Percentiles rank a stretch among this genome's conserved stretches.
Evolutionary conservation across 2,888 invertebrate genomes (phyloP).

Genomic region (Andrena praecox): DNA sequence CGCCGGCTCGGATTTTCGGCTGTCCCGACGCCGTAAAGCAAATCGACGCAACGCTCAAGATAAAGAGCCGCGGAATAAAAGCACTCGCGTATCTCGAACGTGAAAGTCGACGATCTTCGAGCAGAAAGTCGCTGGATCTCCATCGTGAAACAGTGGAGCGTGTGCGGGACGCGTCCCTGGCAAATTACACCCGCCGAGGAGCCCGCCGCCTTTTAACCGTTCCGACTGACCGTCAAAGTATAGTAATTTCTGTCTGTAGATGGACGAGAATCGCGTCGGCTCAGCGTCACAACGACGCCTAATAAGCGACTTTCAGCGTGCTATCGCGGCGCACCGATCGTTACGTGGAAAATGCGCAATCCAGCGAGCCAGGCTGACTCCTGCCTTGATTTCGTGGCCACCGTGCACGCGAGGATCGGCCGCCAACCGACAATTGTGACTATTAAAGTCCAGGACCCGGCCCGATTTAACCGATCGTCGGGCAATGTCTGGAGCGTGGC

Average conservation of each 20-base stretch:
- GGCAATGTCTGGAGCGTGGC: constrained; percentile 24
- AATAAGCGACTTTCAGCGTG: constrained; percentile 33
- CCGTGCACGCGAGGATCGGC: constrained; percentile 29
- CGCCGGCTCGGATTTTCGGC: neutral
- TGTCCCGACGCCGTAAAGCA: constrained; percentile 2
- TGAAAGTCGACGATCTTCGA: too few relatives aligned
- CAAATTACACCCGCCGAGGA: neutral
- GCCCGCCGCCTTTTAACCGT: neutral
- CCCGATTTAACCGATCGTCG: constrained; percentile 38
- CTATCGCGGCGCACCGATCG: constrained; percentile 41
- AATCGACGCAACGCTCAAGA: neutral
- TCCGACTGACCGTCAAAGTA: neutral
- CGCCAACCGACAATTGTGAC: constrained; percentile 24
- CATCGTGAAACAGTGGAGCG: neutral
- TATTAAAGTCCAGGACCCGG: neutral
- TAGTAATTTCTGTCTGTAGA: constrained; percentile 32
- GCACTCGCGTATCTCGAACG: too few relatives aligned
- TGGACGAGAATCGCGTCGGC: constrained; percentile 12
- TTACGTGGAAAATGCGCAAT: constrained; percentile 47
- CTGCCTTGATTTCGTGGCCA: constrained; percentile 28
- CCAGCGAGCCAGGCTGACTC: constrained; percentile 1
- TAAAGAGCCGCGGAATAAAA: neutral
- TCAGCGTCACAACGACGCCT: constrained; percentile 17
- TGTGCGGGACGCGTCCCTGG: neutral
- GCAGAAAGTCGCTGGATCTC: neutral